These are phyloP conservation scores for Grammomys surdaster DNA, from an alignment of 2,113 vertebrate species.

Conservation along the genomic window DNA sequence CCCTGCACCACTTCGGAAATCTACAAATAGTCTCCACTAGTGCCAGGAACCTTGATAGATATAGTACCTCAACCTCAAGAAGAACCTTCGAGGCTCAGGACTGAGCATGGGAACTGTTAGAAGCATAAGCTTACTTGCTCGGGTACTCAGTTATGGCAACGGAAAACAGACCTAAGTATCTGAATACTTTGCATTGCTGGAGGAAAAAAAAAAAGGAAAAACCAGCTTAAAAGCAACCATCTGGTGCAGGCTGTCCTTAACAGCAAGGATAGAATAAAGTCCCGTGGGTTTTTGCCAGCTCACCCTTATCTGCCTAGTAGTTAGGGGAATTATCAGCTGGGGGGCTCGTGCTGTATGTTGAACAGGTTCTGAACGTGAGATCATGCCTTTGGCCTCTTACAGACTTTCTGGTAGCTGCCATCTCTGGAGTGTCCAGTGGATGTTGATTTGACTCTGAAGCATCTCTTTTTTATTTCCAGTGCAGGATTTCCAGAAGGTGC, in stretches of 20 bases:
- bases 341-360: neutral
- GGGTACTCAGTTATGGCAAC: neutral
- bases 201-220: neutral
- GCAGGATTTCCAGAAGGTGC: constrained; percentile 39
- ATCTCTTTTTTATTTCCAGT: neutral
- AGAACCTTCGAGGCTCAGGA: neutral
- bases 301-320: neutral
- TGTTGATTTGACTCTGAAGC: constrained; percentile 40
- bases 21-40: neutral
- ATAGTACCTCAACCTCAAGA: neutral
- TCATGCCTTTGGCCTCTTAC: neutral
- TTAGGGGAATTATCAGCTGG: neutral
- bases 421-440: neutral
- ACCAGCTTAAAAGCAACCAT: neutral
- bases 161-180: neutral
- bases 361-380: neutral
- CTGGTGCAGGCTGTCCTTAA: neutral
- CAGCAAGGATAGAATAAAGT: neutral
- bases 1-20: neutral
- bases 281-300: neutral
- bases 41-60: neutral
- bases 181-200: neutral
- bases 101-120: neutral
- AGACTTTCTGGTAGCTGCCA: neutral
- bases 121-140: neutral